Percentiles rank a stretch among this genome's conserved stretches.
These are phyloP conservation scores for Strigops habroptila DNA, from an alignment of 2,113 vertebrate genomes.

Conservation along the genomic window DNA sequence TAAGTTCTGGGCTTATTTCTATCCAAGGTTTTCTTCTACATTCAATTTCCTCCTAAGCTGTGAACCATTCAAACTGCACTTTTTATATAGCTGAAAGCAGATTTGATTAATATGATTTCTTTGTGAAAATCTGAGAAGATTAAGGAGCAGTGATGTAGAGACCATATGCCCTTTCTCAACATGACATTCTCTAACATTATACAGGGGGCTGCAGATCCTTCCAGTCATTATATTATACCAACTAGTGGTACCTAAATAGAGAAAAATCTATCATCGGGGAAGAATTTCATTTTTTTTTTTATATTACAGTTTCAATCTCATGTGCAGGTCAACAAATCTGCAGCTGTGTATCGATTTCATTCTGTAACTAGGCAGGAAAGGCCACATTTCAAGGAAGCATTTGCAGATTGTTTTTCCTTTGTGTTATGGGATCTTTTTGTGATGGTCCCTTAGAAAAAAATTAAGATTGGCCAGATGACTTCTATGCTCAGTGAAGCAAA, in stretches of 20 bases:
- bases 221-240: constrained; percentile 64
- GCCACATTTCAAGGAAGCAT: constrained; percentile 65
- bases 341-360: constrained; percentile 66
- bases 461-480: constrained; percentile 59
- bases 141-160: constrained; percentile 69
- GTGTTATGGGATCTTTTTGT: constrained; percentile 29
- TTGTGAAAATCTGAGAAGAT: constrained; percentile 79
- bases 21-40: constrained; percentile 69
- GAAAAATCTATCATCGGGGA: constrained; percentile 54
- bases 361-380: constrained; percentile 63
- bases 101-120: constrained; percentile 81
- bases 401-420: constrained; percentile 67
- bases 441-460: constrained; percentile 44
- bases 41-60: constrained; percentile 73
- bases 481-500: constrained; percentile 67
- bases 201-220: constrained; percentile 50
- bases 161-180: constrained; percentile 70
- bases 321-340: constrained; percentile 70
- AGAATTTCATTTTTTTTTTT: constrained; percentile 54
- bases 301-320: constrained; percentile 60
- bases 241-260: constrained; percentile 52
- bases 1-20: constrained; percentile 74
- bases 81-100: constrained; percentile 74
- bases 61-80: constrained; percentile 72
- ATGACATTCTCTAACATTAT: constrained; percentile 58